A percentile compares a stretch with the other conserved stretches of the same genome.
Evolutionary conservation across 2,888 invertebrate genomes (phyloP).

Genomic region (Siphlonurus alternatus): DNA sequence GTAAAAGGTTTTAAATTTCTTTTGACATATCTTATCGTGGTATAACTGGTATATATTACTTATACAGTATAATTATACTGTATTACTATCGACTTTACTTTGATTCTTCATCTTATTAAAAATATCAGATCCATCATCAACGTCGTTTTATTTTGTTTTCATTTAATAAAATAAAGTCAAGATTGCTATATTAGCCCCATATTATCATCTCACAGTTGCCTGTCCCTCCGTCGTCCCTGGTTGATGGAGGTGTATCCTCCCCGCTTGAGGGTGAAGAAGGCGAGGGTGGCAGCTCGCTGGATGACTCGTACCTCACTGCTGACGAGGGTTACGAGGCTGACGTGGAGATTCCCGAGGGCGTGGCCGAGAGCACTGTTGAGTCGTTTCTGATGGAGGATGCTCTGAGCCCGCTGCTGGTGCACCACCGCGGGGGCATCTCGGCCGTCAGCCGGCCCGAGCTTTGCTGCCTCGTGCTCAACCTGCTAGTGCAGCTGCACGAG

Average conservation of each 20-base stretch:
- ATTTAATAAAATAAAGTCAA: no score
- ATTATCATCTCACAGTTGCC: constrained; percentile 33
- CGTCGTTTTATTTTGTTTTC: no score
- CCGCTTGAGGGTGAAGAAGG: constrained; percentile 1
- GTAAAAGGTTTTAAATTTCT: no score
- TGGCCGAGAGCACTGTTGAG: constrained; percentile 16
- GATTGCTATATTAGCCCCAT: no score
- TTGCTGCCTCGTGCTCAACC: constrained; percentile 38
- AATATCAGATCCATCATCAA: no score
- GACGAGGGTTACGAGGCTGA: constrained; percentile 51
- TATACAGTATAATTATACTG: not conserved
- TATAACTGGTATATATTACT: not conserved
- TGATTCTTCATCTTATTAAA: no score
- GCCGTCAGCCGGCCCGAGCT: constrained; percentile 37
- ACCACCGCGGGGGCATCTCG: not conserved
- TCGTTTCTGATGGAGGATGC: not conserved
- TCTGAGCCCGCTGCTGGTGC: not conserved
- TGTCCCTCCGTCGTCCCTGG: constrained; percentile 26
- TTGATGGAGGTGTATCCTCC: constrained; percentile 17
- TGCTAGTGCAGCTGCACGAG: constrained; percentile 31
- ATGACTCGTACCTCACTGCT: constrained; percentile 30
- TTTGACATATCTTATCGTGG: no score
- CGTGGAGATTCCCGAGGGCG: constrained; percentile 29
- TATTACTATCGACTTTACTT: no score
- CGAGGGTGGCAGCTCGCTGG: constrained; percentile 11